These are phyloP conservation scores for Zaprionus nigranus DNA, from an alignment of 1,140 invertebrate genomes.

Conservation along the genomic window DNA sequence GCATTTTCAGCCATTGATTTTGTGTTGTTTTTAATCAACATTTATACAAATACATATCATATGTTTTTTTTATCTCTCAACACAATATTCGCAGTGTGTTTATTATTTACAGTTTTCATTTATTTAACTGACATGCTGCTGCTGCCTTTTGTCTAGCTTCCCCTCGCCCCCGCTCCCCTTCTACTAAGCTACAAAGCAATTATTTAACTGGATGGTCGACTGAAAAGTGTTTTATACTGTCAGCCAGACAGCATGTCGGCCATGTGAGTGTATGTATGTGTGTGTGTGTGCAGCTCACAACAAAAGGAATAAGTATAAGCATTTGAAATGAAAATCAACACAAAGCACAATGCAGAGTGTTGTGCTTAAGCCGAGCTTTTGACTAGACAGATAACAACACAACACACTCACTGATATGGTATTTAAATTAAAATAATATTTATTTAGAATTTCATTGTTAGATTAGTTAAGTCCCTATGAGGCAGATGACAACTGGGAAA, in stretches of 20 bases:
- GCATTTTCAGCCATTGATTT: conserved; percentile 2
- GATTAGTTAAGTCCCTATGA: conserved; percentile 9
- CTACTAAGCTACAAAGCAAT: conserved; percentile 70
- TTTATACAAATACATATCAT: background rate
- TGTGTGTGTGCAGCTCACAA: conserved; percentile 3
- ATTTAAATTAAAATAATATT: conserved; percentile 24
- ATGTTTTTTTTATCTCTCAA: conserved; percentile 6
- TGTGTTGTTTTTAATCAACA: conserved; percentile 28
- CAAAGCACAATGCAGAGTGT: conserved; percentile 39
- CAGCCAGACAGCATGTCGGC: conserved; percentile 18
- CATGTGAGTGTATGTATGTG: background rate
- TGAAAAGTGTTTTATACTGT: conserved; percentile 50
- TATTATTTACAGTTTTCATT: conserved; percentile 47
- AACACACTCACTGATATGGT: conserved; percentile 8
- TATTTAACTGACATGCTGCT: conserved; percentile 24
- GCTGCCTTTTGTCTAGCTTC: conserved; percentile 45
- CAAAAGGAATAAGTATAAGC: conserved; percentile 55
- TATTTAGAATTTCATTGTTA: background rate
- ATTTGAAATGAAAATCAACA: conserved; percentile 67
- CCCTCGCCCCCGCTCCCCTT: conserved; percentile 1
- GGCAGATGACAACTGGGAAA: background rate
- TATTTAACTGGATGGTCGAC: conserved; percentile 69
- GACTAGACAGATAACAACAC: conserved; percentile 2
- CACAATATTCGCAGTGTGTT: conserved; percentile 19
- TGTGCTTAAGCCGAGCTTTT: background rate